Conservation (phyloP, 2,113 vertebrate species). For the Herpetotheres cachinnans region DNA sequence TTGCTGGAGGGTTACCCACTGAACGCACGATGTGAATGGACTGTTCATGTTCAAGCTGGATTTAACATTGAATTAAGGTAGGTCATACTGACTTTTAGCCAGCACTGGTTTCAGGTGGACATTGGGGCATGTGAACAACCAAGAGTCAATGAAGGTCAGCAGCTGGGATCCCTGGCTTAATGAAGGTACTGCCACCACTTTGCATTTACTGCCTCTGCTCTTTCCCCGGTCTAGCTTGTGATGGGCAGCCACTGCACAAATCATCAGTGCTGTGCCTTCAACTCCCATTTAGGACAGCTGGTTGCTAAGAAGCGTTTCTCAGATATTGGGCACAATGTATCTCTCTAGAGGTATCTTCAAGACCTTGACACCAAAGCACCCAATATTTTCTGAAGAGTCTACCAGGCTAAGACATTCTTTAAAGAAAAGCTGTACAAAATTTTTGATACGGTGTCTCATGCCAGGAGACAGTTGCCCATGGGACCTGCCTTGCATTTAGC, state of each 20-base stretch:
- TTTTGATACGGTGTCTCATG: not conserved
- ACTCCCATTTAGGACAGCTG: not conserved
- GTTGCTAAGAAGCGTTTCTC: not conserved
- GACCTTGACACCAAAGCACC: not conserved
- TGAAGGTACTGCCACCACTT: not conserved
- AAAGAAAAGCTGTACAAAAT: not conserved
- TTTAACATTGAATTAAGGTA: constrained; percentile 92
- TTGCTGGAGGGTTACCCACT: constrained; percentile 94
- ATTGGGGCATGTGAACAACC: not conserved
- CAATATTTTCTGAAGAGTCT: not conserved
- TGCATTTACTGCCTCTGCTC: not conserved
- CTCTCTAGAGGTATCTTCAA: not conserved
- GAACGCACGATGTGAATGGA: constrained; percentile 95
- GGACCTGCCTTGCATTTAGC: not conserved
- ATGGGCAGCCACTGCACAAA: not conserved
- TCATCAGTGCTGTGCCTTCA: not conserved
- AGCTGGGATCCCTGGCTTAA: not conserved
- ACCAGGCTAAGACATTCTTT: not conserved
- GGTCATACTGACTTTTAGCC: not conserved
- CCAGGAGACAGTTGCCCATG: not conserved
- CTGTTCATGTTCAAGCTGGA: constrained; percentile 84
- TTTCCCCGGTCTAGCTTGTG: not conserved
- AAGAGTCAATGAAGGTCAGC: not conserved
- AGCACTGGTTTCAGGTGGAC: not conserved
- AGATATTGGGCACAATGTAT: not conserved